Percentiles rank a stretch among this genome's conserved stretches.
phyloP scores from a whole-genome alignment of 2,113 vertebrate genomes.

The Arvicanthis niloticus region DNA sequence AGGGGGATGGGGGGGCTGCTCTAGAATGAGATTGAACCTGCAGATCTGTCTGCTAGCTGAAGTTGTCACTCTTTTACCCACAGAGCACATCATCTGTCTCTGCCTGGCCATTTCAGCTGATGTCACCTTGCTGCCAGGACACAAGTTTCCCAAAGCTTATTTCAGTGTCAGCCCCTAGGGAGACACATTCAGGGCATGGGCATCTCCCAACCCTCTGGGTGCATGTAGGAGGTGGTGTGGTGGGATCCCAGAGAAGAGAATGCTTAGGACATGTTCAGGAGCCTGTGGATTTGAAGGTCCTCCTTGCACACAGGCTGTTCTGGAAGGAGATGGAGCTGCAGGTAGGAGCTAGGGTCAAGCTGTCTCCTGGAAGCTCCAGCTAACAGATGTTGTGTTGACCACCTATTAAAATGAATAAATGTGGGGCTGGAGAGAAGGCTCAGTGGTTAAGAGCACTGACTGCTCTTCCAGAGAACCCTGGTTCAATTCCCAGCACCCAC shows the following conservation, averaged over 20 bases:
- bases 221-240: neutral
- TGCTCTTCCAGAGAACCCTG: too few relatives aligned
- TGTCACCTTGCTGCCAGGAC: neutral
- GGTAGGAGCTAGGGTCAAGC: slow-evolving; percentile 29
- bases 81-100: neutral
- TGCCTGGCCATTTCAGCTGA: neutral
- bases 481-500: too few relatives aligned
- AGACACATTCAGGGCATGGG: neutral
- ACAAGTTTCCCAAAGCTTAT: neutral
- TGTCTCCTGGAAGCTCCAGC: slow-evolving; percentile 24
- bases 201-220: neutral
- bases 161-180: neutral
- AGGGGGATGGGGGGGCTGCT: neutral
- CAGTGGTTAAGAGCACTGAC: too few relatives aligned
- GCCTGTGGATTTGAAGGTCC: neutral
- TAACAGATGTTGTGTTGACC: slow-evolving; percentile 62
- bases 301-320: accelerated
- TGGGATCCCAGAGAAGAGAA: neutral
- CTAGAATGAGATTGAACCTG: neutral
- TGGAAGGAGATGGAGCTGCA: neutral
- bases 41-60: neutral
- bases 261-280: accelerated
- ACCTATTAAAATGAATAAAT: slow-evolving; percentile 57
- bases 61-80: neutral
- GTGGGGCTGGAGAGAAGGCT: neutral